These are phyloP conservation scores for Pitangus sulphuratus DNA, from an alignment of 2,797 vertebrate species.

Conservation along the genomic window DNA sequence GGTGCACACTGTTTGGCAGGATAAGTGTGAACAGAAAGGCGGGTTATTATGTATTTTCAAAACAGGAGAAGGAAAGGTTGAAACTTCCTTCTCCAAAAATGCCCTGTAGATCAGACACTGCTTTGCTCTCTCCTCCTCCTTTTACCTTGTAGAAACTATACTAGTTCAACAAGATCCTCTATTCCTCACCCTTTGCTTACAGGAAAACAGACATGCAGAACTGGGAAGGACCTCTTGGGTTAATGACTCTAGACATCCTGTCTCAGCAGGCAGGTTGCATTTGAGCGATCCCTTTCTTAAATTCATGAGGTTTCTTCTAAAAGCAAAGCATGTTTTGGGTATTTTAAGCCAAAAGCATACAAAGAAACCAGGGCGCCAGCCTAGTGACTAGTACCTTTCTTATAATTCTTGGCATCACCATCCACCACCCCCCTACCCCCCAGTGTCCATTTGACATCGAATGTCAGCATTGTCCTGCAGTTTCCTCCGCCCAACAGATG, in stretches of 20 bases:
- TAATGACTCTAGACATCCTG: background rate
- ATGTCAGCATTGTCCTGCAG: background rate
- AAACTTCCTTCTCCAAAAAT: background rate
- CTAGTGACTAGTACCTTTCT: background rate
- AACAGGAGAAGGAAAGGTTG: background rate
- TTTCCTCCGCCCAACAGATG: background rate
- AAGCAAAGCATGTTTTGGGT: background rate
- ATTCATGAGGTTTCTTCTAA: background rate
- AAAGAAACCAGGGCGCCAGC: background rate
- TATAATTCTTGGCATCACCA: background rate
- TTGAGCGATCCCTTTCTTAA: background rate
- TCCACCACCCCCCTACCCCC: background rate
- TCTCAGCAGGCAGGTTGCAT: background rate
- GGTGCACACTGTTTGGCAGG: background rate
- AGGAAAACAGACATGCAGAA: background rate
- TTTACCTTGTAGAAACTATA: background rate
- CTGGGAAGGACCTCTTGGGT: background rate
- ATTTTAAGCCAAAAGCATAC: background rate
- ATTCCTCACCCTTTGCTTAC: background rate
- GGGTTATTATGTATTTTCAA: background rate
- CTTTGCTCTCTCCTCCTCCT: background rate
- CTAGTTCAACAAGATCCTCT: constrained; percentile 3
- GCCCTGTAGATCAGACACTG: background rate
- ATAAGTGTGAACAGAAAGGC: background rate
- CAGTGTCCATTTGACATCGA: background rate